Evolutionary conservation across 1,140 invertebrate species (phyloP).

Genomic region (Chrysoperla carnea): DNA sequence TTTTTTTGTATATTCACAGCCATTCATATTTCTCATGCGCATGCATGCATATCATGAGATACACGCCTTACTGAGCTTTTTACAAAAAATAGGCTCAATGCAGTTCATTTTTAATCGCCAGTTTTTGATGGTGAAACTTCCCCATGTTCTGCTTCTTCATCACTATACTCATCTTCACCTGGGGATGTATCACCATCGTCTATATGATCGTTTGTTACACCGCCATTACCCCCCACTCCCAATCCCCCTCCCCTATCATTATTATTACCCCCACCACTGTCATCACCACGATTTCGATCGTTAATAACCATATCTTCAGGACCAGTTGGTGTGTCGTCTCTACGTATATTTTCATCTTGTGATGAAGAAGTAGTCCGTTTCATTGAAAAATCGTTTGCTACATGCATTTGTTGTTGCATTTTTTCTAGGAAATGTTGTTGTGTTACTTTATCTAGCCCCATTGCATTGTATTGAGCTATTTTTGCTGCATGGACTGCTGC

Average conservation of each 20-base stretch:
- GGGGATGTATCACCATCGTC: constrained; percentile 18
- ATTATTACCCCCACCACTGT: constrained; percentile 5
- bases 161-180: constrained; percentile 21
- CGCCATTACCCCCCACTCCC: not conserved
- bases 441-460: constrained; percentile 39
- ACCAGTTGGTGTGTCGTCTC: constrained; percentile 1
- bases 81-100: no score
- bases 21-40: no score
- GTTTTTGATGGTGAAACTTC: constrained; percentile 12
- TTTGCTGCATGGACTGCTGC: constrained; percentile 31
- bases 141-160: constrained; percentile 20
- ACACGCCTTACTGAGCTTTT: no score
- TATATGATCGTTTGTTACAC: constrained; percentile 1
- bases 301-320: constrained; percentile 15
- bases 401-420: constrained; percentile 32
- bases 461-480: constrained; percentile 47
- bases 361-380: constrained; percentile 9
- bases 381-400: constrained; percentile 18
- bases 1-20: no score
- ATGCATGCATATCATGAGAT: no score
- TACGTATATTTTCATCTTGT: constrained; percentile 14
- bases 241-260: constrained; percentile 3
- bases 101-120: constrained; percentile 13
- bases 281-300: constrained; percentile 10
- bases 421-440: constrained; percentile 38